Evolutionary conservation across 2,797 vertebrate species (phyloP).

Genomic region (Nannoperca australis): DNA sequence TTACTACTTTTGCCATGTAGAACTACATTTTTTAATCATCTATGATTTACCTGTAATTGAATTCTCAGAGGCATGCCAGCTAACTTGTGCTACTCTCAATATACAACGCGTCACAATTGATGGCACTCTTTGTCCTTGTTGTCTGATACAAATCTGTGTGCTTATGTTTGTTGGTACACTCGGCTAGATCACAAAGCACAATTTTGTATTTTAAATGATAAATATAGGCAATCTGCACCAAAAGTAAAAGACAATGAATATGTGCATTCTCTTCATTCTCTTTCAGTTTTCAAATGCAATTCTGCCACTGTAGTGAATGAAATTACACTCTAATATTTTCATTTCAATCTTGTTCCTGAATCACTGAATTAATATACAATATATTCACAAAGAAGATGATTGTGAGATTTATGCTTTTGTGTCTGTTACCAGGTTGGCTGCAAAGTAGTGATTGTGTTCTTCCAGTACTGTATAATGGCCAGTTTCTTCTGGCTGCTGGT

Average conservation of each 20-base stretch:
- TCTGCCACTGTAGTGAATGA: not conserved
- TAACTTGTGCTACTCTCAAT: not conserved
- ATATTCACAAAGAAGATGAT: not conserved
- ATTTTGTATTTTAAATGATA: not conserved
- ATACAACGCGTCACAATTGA: not conserved
- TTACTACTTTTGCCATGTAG: not conserved
- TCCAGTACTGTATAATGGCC: slow-evolving; percentile 98
- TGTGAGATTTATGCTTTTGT: slow-evolving; percentile 28
- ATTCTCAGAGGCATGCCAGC: not conserved
- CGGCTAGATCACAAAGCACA: not conserved
- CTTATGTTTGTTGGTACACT: not conserved
- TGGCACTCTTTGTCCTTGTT: not conserved
- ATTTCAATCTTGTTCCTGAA: not conserved
- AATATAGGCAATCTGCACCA: not conserved
- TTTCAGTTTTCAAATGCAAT: slow-evolving; percentile 8
- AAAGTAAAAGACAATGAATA: not conserved
- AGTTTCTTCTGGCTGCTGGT: slow-evolving; percentile 99
- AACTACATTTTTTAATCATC: not conserved
- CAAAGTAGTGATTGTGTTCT: slow-evolving; percentile 94
- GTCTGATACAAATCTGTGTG: not conserved
- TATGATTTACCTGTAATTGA: slow-evolving; percentile 4
- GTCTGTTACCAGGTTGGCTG: slow-evolving; percentile 90
- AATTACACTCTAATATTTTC: not conserved
- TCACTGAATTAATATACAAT: slow-evolving; percentile 7
- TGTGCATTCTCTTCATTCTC: not conserved